A percentile compares a stretch with the other conserved stretches of the same genome.
These are phyloP conservation scores for Acropora tenuis DNA, from an alignment of 64 coral and sea anemone species.

Conservation along the genomic window DNA sequence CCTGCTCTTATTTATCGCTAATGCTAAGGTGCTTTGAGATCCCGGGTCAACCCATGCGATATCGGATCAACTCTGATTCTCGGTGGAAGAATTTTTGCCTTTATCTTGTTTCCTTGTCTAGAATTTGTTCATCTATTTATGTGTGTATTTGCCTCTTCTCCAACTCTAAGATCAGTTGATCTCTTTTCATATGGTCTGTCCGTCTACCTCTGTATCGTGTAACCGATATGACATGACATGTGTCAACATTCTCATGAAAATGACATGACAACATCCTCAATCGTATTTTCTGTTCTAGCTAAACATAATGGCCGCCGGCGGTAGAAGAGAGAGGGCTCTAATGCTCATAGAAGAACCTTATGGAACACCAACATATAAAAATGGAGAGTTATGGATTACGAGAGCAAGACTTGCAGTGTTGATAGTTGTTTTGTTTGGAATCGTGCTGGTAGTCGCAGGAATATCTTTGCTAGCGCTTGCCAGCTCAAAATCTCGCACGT, in stretches of 20 bases:
- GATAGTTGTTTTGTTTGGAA: conserved; percentile 15
- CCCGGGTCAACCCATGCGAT: too few species aligned
- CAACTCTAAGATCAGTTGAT: too few species aligned
- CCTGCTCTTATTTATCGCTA: too few species aligned
- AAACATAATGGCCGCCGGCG: neutral
- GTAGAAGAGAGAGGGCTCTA: neutral
- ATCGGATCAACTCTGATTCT: too few species aligned
- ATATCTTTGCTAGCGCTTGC: conserved; percentile 55
- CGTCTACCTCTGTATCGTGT: too few species aligned
- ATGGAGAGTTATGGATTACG: neutral
- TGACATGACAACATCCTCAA: too few species aligned
- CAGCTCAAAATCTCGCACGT: conserved; percentile 5
- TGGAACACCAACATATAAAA: neutral
- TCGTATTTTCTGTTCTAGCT: neutral
- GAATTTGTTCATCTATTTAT: too few species aligned
- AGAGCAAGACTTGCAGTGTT: conserved; percentile 45
- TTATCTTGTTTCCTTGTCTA: too few species aligned
- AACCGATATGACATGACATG: neutral
- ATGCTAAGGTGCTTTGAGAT: too few species aligned
- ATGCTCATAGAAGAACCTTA: conserved; percentile 22
- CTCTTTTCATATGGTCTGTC: too few species aligned
- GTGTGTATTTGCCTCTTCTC: too few species aligned
- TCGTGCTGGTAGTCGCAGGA: conserved; percentile 40
- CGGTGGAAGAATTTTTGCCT: too few species aligned
- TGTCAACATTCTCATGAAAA: neutral